Percentiles rank a stretch among this genome's conserved stretches.
Conservation (phyloP, 2,113 vertebrate species). For the Phylloscopus trochiloides region DNA sequence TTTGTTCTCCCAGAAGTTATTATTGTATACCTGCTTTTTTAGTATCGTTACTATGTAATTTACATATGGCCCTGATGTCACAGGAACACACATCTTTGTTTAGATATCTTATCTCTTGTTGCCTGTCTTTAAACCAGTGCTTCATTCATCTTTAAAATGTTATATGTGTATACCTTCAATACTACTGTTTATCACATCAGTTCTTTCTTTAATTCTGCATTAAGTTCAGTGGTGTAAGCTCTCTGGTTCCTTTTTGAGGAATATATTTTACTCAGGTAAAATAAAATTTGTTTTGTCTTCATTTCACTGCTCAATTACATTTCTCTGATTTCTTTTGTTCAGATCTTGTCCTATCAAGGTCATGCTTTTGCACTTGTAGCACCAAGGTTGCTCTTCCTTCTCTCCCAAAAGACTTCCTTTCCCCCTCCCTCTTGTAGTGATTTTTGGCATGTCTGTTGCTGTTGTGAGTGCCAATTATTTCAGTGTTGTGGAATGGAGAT, state of each 20-base stretch:
- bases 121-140: neutral
- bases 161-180: neutral
- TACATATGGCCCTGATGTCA: neutral
- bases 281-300: neutral
- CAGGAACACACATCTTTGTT: neutral
- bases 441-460: neutral
- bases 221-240: neutral
- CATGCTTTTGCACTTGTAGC: neutral
- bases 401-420: neutral
- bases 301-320: neutral
- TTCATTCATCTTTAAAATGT: neutral
- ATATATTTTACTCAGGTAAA: neutral
- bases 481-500: neutral
- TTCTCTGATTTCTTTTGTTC: neutral
- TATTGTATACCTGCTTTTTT: neutral
- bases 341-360: neutral
- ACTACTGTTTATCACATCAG: neutral
- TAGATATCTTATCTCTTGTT: neutral
- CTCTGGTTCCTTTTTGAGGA: neutral
- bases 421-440: neutral
- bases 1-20: neutral
- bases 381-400: neutral
- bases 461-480: neutral
- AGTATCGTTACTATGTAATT: fast-evolving
- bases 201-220: neutral